Conservation (phyloP, 2,888 invertebrate species). For the Micoletzkya japonica region DNA sequence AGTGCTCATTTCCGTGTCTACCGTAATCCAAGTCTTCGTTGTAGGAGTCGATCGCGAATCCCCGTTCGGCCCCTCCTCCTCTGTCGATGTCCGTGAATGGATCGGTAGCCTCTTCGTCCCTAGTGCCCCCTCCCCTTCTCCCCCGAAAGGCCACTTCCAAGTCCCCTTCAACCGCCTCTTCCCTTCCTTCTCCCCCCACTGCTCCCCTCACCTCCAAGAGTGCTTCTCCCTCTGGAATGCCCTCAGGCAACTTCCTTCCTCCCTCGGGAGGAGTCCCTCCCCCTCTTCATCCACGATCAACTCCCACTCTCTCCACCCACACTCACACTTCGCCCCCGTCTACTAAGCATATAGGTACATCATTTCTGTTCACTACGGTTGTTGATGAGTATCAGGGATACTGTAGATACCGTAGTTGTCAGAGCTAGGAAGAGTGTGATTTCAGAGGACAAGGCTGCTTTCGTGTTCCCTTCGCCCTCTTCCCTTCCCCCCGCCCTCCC, state of each 20-base stretch:
- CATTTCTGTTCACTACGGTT: background rate
- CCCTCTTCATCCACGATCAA: background rate
- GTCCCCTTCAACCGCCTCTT: background rate
- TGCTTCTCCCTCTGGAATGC: background rate
- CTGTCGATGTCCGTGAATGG: too few relatives aligned
- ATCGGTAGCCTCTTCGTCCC: background rate
- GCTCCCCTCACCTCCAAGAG: background rate
- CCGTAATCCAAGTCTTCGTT: too few relatives aligned
- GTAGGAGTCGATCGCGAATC: too few relatives aligned
- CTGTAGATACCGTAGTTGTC: too few relatives aligned
- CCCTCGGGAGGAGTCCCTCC: background rate
- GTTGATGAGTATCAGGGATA: background rate
- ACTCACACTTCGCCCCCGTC: slow-evolving; percentile 24
- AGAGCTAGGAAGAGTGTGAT: background rate
- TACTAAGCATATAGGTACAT: background rate
- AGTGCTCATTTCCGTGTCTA: too few relatives aligned
- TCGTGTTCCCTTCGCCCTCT: slow-evolving; percentile 30
- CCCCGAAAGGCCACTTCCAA: background rate
- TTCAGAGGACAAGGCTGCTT: slow-evolving; percentile 29
- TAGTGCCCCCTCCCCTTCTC: background rate
- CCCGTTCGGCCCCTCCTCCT: too few relatives aligned
- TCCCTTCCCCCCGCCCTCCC: background rate
- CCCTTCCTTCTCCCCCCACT: background rate
- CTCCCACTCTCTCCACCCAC: slow-evolving; percentile 18
- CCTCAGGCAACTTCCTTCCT: background rate